Base-by-base conservation (phyloP, 2,113 vertebrate species). In the Stercorarius parasiticus region DNA sequence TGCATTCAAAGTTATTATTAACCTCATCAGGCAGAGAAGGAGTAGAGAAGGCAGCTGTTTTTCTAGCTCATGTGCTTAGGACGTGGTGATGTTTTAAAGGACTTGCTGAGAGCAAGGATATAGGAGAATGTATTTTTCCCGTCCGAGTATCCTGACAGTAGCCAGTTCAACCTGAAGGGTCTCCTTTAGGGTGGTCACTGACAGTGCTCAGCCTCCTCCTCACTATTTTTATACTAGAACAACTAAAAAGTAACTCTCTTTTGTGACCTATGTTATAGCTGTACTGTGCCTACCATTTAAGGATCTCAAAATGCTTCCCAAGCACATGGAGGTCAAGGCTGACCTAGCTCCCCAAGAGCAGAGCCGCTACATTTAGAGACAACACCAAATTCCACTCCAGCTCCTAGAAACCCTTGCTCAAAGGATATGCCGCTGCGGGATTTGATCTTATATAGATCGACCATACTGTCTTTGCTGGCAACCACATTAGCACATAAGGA, bases 1-100 rank as follows among this genome's bases (percentile, higher is more conserved):
- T 96, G 97, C 98, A 97, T 97, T 97, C 97, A 94, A 96, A 97
- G 97, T 98, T 98, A 98, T 98, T 98, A 98, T 98, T 98, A 98
- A 98, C 97, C 98, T 98, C 96, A 97, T 97, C 97, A 97, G 96
- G 97, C 95, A 94, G 88, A 89, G 88, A n/a, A 97, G 91, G 77
- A 85, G 73, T 72, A 71, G 83, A 86, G 80, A 90, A 98, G 95
- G 97, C 98, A 98, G 97, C 97, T 98, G 98, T 93, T 96, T 97
- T 97, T 95, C 80, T 47, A 69, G 88, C 90, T 90, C 89, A 40
- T 92, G 69, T 62, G 85, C 93, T 96, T 83, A 66, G 91, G 94
- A 94, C 73, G 55, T 26, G 5, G 91, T 72, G 92, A 91, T 72
- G 86, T 94, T 95, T 96, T 80, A 85, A 90, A 92, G 77, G 93